Conservation (phyloP, 2,113 vertebrate genomes). For the Copsychus sechellarum region DNA sequence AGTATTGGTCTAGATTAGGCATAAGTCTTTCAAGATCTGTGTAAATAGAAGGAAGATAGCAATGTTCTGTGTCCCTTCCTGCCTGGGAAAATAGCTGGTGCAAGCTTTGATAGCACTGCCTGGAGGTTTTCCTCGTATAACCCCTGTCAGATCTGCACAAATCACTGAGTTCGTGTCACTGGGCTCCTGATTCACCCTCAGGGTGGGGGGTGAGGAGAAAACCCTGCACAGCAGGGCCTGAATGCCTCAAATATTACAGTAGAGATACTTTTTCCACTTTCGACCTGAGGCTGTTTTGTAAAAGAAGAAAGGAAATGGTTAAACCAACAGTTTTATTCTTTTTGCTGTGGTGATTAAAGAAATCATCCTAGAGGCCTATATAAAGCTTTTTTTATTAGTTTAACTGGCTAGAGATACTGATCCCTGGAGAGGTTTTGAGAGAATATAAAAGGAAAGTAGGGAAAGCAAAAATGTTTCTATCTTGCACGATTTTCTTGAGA, state of each 20-base stretch:
- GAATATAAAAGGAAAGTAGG: not conserved
- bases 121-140: not conserved
- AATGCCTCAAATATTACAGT: not conserved
- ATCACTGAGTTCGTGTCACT: not conserved
- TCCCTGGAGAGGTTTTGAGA: not conserved
- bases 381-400: not conserved
- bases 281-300: not conserved
- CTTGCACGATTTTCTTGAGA: not conserved
- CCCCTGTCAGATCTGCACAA: not conserved
- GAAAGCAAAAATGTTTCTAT: not conserved
- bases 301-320: not conserved
- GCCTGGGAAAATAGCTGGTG: not conserved
- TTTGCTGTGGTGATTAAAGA: not conserved
- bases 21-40: not conserved
- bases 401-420: not conserved
- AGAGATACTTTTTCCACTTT: not conserved
- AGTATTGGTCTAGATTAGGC: not conserved
- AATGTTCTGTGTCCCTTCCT: not conserved
- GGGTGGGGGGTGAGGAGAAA: not conserved
- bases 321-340: not conserved
- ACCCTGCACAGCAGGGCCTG: not conserved
- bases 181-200: not conserved
- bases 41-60: not conserved
- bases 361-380: not conserved
- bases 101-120: not conserved